phyloP scores from a whole-genome alignment of 2,113 vertebrate species.

The Rallus limicola region DNA sequence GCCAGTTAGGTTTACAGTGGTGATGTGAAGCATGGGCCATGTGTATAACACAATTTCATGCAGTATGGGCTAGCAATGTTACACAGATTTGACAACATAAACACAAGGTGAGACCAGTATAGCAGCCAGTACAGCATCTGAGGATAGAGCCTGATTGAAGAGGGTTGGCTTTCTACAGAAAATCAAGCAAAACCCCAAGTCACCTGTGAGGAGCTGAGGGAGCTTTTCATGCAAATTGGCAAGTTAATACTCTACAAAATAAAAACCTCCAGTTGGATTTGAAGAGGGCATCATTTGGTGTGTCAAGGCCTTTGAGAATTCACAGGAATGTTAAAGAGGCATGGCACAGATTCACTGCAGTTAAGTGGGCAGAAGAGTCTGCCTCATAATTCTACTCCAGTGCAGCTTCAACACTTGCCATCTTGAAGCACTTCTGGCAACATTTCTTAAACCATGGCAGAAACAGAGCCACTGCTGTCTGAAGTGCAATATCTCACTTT shows the following conservation, averaged over 20 bases:
- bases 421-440: background rate
- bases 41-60: background rate
- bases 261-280: background rate
- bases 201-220: background rate
- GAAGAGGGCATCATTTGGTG: background rate
- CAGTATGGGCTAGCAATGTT: background rate
- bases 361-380: background rate
- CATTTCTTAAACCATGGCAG: background rate
- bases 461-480: background rate
- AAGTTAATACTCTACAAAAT: background rate
- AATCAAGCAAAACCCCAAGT: background rate
- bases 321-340: background rate
- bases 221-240: background rate
- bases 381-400: background rate
- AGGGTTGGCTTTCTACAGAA: background rate
- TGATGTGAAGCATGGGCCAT: background rate
- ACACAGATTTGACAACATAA: background rate
- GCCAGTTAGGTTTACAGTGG: background rate
- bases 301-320: background rate
- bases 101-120: background rate
- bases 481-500: background rate
- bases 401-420: background rate
- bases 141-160: background rate
- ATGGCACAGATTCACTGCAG: background rate
- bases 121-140: background rate